These are phyloP conservation scores for Pleuronectes platessa DNA, from an alignment of 2,113 vertebrate species.

Conservation along the genomic window DNA sequence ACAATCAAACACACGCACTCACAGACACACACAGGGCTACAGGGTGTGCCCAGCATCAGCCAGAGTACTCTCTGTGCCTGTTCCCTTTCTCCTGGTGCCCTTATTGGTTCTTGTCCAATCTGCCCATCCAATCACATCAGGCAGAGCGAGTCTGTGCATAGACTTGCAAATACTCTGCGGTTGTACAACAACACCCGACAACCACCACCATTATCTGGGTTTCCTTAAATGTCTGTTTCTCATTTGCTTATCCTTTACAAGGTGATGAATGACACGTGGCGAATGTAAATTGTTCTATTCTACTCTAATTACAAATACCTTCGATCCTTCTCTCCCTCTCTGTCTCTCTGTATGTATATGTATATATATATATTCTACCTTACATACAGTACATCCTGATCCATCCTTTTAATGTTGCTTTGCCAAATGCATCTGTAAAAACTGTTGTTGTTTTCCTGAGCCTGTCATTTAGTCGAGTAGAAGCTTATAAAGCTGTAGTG, in stretches of 20 bases:
- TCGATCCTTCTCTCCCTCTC: neutral
- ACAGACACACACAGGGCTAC: conserved; percentile 46
- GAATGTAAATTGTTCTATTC: conserved; percentile 15
- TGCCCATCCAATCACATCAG: conserved; percentile 66
- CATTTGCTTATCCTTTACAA: conserved; percentile 17
- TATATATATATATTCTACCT: neutral
- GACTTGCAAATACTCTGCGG: conserved; percentile 74
- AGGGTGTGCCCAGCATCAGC: conserved; percentile 74
- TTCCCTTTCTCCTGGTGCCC: conserved; percentile 50
- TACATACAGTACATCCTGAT: neutral
- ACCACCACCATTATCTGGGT: conserved; percentile 32
- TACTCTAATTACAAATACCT: neutral
- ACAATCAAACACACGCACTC: conserved; percentile 37
- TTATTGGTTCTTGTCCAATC: conserved; percentile 73
- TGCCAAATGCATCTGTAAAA: conserved; percentile 41
- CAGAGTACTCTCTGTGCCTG: conserved; percentile 47
- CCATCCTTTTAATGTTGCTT: conserved; percentile 33
- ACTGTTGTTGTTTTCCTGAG: conserved; percentile 54
- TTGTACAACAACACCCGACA: conserved; percentile 67
- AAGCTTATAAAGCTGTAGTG: conserved; percentile 73
- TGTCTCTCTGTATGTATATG: neutral
- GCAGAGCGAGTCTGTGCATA: conserved; percentile 58
- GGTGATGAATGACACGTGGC: conserved; percentile 10
- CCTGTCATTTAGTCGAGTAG: conserved; percentile 64
- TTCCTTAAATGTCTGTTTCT: conserved; percentile 1